Evolutionary conservation across 2,113 vertebrate species (phyloP).

Genomic region (Indri indri): DNA sequence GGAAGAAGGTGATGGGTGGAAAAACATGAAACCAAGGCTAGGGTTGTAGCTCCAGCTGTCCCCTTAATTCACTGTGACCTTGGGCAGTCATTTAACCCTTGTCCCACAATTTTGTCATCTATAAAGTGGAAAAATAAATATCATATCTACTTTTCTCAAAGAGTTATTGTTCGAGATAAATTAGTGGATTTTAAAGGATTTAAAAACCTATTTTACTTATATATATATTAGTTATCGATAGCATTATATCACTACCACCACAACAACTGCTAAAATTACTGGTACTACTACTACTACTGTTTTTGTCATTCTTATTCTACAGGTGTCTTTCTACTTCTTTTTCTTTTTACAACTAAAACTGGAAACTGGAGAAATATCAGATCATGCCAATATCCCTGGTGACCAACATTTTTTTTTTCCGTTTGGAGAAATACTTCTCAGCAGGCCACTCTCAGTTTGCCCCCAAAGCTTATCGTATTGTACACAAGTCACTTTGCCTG

Average conservation of each 20-base stretch:
- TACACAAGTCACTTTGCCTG: background rate
- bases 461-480: background rate
- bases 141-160: background rate
- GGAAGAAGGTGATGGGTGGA: background rate
- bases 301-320: background rate
- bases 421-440: background rate
- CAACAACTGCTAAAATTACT: background rate
- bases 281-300: background rate
- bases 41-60: background rate
- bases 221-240: background rate
- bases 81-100: background rate
- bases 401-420: background rate
- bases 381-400: background rate
- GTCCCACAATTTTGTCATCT: background rate
- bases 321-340: background rate
- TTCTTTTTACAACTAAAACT: background rate
- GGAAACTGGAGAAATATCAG: background rate
- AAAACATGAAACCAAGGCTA: background rate
- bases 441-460: background rate
- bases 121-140: background rate
- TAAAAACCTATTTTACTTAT: background rate
- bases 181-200: background rate
- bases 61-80: background rate
- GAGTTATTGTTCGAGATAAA: background rate
- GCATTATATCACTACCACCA: background rate